phyloP scores from a whole-genome alignment of 2,888 invertebrate genomes.

The Sinotaia quadrata region DNA sequence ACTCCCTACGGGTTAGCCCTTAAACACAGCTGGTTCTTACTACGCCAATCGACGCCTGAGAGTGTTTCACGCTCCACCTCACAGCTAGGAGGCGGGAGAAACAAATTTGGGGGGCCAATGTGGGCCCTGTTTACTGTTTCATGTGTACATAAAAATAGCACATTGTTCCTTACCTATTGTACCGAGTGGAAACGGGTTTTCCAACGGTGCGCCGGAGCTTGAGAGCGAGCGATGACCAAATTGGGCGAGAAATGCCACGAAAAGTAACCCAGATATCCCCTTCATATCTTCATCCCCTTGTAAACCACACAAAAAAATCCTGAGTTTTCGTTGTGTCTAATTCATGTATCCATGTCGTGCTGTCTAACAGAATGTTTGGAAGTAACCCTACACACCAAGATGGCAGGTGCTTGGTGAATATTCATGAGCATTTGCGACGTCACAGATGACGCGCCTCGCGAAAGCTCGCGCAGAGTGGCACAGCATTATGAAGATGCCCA shows the following conservation, averaged over 20 bases:
- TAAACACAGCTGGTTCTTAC: background rate
- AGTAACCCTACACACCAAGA: constrained; percentile 21
- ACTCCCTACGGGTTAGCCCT: background rate
- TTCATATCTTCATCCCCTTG: constrained; percentile 28
- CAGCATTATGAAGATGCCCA: background rate
- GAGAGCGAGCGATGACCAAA: constrained; percentile 8
- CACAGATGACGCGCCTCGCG: constrained; percentile 18
- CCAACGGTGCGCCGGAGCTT: constrained; percentile 18
- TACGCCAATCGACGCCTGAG: background rate
- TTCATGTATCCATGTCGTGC: constrained; percentile 21
- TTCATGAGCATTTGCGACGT: constrained; percentile 25
- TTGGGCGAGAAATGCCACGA: constrained; percentile 13
- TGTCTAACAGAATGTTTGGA: constrained; percentile 9
- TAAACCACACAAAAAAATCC: background rate
- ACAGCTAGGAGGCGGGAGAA: background rate
- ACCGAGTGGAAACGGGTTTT: constrained; percentile 28
- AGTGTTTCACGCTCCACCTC: background rate
- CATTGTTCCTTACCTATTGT: constrained; percentile 30
- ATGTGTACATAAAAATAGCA: background rate
- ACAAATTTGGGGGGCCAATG: background rate
- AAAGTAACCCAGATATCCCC: constrained; percentile 14
- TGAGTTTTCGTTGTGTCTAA: background rate
- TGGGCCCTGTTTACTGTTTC: constrained; percentile 10
- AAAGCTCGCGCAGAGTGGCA: constrained; percentile 3
- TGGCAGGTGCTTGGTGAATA: constrained; percentile 28